A percentile compares a stretch with the other conserved stretches of the same genome.
Evolutionary conservation across 2,888 invertebrate genomes (phyloP).

Genomic region (Ichneumon xanthorius): DNA sequence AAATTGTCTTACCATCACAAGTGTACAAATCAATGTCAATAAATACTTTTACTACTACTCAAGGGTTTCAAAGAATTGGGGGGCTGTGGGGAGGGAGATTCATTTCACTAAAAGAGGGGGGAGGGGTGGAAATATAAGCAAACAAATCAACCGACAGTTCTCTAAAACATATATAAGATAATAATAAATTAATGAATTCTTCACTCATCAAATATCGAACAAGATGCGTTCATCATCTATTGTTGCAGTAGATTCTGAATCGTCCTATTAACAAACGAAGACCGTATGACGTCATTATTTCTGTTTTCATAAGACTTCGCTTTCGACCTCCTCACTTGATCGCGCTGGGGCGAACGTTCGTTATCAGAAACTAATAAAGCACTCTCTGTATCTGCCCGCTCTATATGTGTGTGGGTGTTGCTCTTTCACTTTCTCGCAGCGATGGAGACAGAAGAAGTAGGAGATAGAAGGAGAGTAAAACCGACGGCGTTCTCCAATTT

Average conservation of each 20-base stretch:
- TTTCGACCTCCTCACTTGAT: conserved; percentile 5
- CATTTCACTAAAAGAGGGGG: no score
- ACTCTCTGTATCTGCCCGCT: not conserved
- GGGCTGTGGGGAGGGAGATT: no score
- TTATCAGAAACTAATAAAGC: conserved; percentile 56
- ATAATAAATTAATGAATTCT: not conserved
- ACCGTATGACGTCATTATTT: conserved; percentile 16
- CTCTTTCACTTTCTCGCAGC: conserved; percentile 35
- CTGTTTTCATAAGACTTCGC: not conserved
- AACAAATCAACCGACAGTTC: not conserved
- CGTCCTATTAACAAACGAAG: not conserved
- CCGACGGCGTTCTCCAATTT: conserved; percentile 44
- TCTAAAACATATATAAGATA: not conserved
- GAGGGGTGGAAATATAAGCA: not conserved
- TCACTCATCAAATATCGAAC: not conserved
- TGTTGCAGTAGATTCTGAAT: conserved; percentile 17
- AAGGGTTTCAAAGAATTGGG: no score
- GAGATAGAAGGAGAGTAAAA: conserved; percentile 5
- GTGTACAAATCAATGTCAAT: no score
- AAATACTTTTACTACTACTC: no score
- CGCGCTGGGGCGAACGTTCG: not conserved
- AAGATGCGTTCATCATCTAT: not conserved
- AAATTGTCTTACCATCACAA: no score
- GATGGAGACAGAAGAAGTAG: conserved; percentile 30
- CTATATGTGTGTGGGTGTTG: conserved; percentile 9